phyloP scores from a whole-genome alignment of 2,888 invertebrate genomes.

The Orgyia antiqua region DNA sequence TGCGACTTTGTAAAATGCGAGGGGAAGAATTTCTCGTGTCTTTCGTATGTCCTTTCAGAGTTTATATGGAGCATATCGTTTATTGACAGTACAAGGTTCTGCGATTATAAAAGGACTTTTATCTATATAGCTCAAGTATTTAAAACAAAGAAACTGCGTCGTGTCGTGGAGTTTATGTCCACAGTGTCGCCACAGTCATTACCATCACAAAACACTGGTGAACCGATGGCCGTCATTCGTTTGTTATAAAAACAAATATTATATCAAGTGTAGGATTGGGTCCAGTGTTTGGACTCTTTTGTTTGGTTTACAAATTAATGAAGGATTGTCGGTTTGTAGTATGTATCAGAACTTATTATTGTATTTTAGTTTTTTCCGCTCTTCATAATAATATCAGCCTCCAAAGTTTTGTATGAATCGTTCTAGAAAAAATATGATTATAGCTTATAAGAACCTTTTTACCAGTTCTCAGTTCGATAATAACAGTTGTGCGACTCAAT shows the following conservation, averaged over 20 bases:
- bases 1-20: slow-evolving; percentile 57
- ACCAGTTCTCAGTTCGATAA: too few species aligned
- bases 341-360: too few species aligned
- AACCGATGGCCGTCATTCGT: slow-evolving; percentile 67
- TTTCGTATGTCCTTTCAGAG: slow-evolving; percentile 60
- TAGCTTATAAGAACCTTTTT: too few species aligned
- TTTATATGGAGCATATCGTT: too few species aligned
- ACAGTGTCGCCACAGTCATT: slow-evolving; percentile 57
- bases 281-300: slow-evolving; percentile 64
- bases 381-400: too few species aligned
- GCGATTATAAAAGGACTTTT: slow-evolving; percentile 3
- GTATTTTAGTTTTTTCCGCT: too few species aligned
- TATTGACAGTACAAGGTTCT: slow-evolving; percentile 7
- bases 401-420: too few species aligned
- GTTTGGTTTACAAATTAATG: slow-evolving; percentile 69
- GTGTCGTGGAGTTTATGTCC: slow-evolving; percentile 47
- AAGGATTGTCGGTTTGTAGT: slow-evolving; percentile 56
- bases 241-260: slow-evolving; percentile 72
- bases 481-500: too few species aligned
- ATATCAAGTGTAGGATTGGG: slow-evolving; percentile 63
- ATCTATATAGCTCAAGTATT: slow-evolving; percentile 11
- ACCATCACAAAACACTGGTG: slow-evolving; percentile 64
- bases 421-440: too few species aligned
- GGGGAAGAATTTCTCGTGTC: slow-evolving; percentile 70
- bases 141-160: slow-evolving; percentile 33